These are phyloP conservation scores for Caenorhabditis zanzibari DNA, from an alignment of 2,888 invertebrate genomes.

Conservation along the genomic window DNA sequence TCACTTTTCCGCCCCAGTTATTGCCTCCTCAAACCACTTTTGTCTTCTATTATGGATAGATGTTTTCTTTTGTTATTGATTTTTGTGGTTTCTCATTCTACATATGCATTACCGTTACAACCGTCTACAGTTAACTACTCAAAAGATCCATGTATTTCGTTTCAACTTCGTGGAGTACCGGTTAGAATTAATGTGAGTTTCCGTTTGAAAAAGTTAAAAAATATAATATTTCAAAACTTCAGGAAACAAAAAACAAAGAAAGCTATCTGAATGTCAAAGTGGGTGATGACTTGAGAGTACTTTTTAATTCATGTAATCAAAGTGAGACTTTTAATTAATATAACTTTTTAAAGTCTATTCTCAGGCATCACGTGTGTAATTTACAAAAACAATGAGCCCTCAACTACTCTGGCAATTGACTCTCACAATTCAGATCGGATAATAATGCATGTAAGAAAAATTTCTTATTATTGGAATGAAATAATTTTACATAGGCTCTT, in stretches of 20 bases:
- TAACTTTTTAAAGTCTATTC: background rate
- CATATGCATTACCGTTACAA: background rate
- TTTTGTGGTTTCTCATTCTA: background rate
- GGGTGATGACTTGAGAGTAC: constrained; percentile 2
- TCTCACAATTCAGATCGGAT: background rate
- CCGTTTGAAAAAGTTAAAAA: background rate
- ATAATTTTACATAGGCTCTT: background rate
- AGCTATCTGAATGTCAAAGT: constrained; percentile 28
- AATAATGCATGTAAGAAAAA: background rate
- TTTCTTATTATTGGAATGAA: background rate
- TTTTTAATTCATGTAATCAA: constrained; percentile 3
- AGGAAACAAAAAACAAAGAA: constrained; percentile 16
- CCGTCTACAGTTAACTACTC: background rate
- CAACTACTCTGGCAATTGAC: background rate
- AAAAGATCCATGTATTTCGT: background rate
- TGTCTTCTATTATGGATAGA: background rate
- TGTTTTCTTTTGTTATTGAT: background rate
- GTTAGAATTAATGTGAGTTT: constrained; percentile 4
- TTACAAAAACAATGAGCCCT: background rate
- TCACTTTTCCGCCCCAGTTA: background rate
- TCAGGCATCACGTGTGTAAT: constrained; percentile 20
- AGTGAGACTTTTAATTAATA: background rate
- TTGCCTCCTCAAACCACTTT: background rate
- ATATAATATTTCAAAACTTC: background rate
- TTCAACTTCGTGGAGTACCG: constrained; percentile 1